Percentiles rank a stretch among this genome's conserved stretches.
Evolutionary conservation across 53 echinoderm and acorn worm species (phyloP).

Genomic region (Luidia sarsii): DNA sequence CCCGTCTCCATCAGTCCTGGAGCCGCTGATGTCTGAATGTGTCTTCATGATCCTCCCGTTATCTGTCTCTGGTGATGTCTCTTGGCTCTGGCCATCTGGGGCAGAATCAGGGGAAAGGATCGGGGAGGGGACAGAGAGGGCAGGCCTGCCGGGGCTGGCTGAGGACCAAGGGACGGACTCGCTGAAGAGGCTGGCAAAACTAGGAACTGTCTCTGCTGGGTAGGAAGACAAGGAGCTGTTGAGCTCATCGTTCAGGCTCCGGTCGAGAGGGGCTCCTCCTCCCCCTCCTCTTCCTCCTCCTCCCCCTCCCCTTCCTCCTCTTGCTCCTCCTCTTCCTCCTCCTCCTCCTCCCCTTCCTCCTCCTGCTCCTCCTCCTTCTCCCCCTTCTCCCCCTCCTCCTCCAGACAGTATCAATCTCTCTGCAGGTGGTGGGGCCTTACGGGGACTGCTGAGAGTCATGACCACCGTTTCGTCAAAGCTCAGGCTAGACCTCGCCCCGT

Average conservation of each 20-base stretch:
- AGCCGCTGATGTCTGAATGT: conserved; percentile 16
- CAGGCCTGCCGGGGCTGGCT: too few relatives aligned
- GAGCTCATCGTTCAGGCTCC: conserved; percentile 1
- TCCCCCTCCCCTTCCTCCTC: too few relatives aligned
- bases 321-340: too few relatives aligned
- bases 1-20: conserved; percentile 3
- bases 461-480: conserved; percentile 34
- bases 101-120: conserved; percentile 3
- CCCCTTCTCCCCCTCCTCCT: too few relatives aligned
- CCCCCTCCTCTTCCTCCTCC: too few relatives aligned
- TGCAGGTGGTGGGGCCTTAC: neutral
- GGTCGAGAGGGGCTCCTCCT: neutral
- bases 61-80: neutral
- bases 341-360: too few relatives aligned
- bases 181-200: conserved; percentile 44
- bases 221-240: conserved; percentile 7
- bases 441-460: conserved; percentile 30
- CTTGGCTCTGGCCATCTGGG: conserved; percentile 29
- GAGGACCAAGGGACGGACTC: neutral
- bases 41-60: neutral
- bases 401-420: neutral
- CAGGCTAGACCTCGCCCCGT: conserved; percentile 1
- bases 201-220: conserved; percentile 10
- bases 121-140: conserved; percentile 3
- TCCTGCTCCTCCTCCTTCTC: too few relatives aligned